A percentile compares a stretch with the other conserved stretches of the same genome.
Evolutionary conservation across 2,113 vertebrate species (phyloP).

Genomic region (Ammodramus savannarum): DNA sequence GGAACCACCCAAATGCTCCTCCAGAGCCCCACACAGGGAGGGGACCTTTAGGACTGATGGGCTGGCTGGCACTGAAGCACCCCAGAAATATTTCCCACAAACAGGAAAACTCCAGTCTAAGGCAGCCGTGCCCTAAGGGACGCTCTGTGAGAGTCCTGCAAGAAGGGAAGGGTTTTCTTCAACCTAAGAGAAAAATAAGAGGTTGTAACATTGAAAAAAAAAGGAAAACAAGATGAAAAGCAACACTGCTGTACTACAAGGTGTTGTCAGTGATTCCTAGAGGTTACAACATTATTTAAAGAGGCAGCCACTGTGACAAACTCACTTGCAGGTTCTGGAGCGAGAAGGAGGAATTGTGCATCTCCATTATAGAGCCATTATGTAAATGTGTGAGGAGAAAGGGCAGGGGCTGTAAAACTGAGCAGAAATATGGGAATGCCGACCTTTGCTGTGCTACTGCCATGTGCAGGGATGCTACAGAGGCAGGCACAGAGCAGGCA

Average conservation of each 20-base stretch:
- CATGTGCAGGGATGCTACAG: neutral
- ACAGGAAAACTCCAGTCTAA: neutral
- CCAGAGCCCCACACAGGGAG: neutral
- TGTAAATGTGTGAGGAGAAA: neutral
- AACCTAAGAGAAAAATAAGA: neutral
- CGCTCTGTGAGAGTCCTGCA: neutral
- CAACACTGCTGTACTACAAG: neutral
- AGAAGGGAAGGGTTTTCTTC: neutral
- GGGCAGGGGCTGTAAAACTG: neutral
- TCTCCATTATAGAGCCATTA: neutral
- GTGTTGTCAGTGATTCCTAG: neutral
- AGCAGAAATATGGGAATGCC: neutral
- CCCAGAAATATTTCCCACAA: neutral
- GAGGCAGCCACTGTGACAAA: neutral
- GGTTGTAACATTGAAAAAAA: neutral
- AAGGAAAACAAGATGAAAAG: neutral
- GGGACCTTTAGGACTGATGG: neutral
- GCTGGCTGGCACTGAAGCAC: neutral
- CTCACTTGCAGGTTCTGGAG: neutral
- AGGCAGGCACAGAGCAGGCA: neutral
- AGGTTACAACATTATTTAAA: neutral
- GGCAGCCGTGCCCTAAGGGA: fast-evolving
- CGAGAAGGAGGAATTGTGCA: neutral
- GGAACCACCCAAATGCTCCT: neutral
- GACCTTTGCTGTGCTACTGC: neutral